A percentile compares a stretch with the other conserved stretches of the same genome.
Conservation (phyloP, 2,797 vertebrate genomes). For the Cichlasoma orientale region DNA sequence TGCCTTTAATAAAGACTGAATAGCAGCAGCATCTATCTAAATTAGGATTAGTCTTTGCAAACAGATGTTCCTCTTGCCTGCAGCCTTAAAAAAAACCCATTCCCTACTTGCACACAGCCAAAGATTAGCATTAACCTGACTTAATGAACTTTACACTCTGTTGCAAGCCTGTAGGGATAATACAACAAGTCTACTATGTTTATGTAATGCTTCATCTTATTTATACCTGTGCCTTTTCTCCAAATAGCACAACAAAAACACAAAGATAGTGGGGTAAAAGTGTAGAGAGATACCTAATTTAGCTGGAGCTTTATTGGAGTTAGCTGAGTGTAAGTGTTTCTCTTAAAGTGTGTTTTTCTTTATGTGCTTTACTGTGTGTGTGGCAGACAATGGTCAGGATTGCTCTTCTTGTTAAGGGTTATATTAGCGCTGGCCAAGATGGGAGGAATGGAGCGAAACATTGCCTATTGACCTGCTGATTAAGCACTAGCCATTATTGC, state of each 20-base stretch:
- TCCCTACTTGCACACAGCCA: conserved; percentile 54
- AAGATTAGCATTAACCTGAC: conserved; percentile 79
- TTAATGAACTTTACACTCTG: conserved; percentile 81
- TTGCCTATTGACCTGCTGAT: conserved; percentile 81
- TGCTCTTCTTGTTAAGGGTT: conserved; percentile 61
- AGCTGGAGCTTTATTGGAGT: not conserved
- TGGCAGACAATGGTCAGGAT: conserved; percentile 25
- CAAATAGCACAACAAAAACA: conserved; percentile 12
- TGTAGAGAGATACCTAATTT: not conserved
- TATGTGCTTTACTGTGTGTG: conserved; percentile 27
- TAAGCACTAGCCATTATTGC: conserved; percentile 73
- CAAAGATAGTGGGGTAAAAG: not conserved
- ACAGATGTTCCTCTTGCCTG: conserved; percentile 79
- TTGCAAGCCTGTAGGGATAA: conserved; percentile 71
- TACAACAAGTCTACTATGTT: conserved; percentile 70
- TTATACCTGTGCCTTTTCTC: conserved; percentile 39
- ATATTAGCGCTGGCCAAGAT: conserved; percentile 58
- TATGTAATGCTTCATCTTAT: conserved; percentile 55
- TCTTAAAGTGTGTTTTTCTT: conserved; percentile 5
- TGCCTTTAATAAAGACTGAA: conserved; percentile 59
- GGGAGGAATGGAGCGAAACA: conserved; percentile 68
- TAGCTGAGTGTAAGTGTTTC: not conserved
- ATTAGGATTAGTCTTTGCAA: conserved; percentile 72
- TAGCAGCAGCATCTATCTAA: conserved; percentile 60
- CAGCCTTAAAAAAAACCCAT: conserved; percentile 73